Conservation (phyloP, 2,888 invertebrate species). For the Druceiella hillmani region DNA sequence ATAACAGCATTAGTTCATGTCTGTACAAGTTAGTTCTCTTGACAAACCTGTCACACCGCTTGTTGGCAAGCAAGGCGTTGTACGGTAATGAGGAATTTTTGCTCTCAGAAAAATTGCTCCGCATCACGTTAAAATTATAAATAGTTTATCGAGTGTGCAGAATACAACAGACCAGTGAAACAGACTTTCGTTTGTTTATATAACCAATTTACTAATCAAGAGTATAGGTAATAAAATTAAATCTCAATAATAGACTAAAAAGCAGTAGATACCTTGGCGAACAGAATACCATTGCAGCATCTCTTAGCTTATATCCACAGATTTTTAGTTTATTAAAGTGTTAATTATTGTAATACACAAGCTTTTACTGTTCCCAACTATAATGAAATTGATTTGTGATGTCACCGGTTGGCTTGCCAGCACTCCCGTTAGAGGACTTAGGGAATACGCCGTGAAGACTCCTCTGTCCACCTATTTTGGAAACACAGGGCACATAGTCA, state of each 20-base stretch:
- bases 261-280: slow-evolving; percentile 53
- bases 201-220: slow-evolving; percentile 14
- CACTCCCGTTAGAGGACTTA: slow-evolving; percentile 15
- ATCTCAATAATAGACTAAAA: slow-evolving; percentile 17
- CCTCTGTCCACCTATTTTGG: slow-evolving; percentile 18
- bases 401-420: slow-evolving; percentile 15
- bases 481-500: slow-evolving; percentile 18
- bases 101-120: too few species aligned
- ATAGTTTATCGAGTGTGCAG: too few species aligned
- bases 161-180: slow-evolving; percentile 22
- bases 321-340: slow-evolving; percentile 30
- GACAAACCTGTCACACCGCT: too few species aligned
- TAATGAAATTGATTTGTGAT: slow-evolving; percentile 11
- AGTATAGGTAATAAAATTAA: slow-evolving; percentile 20
- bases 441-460: slow-evolving; percentile 16
- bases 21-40: too few species aligned
- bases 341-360: slow-evolving; percentile 10
- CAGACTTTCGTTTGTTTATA: slow-evolving; percentile 17
- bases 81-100: too few species aligned
- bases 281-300: slow-evolving; percentile 60
- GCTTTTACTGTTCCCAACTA: slow-evolving; percentile 15
- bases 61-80: too few species aligned
- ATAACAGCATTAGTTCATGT: too few species aligned
- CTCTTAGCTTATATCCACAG: slow-evolving; percentile 52
- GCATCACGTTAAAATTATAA: too few species aligned